These are phyloP conservation scores for Phenganax subtilis DNA, from an alignment of 92 coral and sea anemone genomes.

Conservation along the genomic window DNA sequence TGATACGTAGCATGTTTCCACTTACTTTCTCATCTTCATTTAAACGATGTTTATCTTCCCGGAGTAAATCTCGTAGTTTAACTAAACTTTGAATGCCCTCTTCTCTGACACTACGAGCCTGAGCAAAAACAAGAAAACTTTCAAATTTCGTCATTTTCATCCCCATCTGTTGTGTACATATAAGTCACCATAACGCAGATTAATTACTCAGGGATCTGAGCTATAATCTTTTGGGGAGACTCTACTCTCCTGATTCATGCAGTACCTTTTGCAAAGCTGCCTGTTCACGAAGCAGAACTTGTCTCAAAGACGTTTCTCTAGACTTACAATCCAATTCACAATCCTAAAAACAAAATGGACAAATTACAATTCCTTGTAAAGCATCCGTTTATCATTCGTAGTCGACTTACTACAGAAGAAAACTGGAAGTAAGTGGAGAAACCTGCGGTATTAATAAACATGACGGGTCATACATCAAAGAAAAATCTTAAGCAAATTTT, in stretches of 20 bases:
- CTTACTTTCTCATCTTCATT: conserved; percentile 77
- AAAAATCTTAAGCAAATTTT: too few species aligned
- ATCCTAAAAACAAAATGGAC: conserved; percentile 50
- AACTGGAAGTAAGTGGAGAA: background rate
- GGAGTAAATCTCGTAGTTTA: conserved; percentile 60
- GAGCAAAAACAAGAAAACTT: background rate
- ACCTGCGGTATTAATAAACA: background rate
- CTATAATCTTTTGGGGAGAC: background rate
- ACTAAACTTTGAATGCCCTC: conserved; percentile 81
- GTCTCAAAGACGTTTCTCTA: conserved; percentile 69
- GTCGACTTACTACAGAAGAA: background rate
- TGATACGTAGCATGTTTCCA: background rate
- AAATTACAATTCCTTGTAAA: background rate
- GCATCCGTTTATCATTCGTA: too few species aligned
- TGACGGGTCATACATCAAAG: too few species aligned
- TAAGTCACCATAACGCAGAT: background rate
- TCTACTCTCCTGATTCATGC: background rate
- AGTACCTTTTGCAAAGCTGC: conserved; percentile 86
- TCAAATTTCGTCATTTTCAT: background rate
- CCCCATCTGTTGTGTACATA: too few species aligned
- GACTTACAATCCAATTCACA: conserved; percentile 66
- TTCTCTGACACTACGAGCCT: conserved; percentile 79
- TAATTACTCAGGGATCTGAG: background rate
- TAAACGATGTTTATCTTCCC: conserved; percentile 77
- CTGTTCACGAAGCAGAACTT: conserved; percentile 70